Evolutionary conservation across 2,113 vertebrate genomes (phyloP).

Genomic region (Lasiurus borealis): DNA sequence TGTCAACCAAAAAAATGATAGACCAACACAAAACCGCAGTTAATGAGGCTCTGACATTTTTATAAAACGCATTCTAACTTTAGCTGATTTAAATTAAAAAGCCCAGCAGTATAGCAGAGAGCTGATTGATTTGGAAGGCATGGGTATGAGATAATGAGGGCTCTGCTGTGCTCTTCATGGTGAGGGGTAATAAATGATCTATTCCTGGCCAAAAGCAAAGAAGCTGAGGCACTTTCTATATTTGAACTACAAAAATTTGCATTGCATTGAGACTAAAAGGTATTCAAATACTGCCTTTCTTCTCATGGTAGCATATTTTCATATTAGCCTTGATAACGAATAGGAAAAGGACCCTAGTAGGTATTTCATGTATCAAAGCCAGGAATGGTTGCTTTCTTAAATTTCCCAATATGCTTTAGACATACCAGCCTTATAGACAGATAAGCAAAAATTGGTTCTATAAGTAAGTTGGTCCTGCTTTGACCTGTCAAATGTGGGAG

Average conservation of each 20-base stretch:
- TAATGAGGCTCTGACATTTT: conserved; percentile 56
- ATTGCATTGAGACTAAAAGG: conserved; percentile 34
- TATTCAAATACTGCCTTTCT: conserved; percentile 66
- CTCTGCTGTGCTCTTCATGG: conserved; percentile 28
- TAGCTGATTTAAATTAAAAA: conserved; percentile 74
- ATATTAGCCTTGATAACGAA: conserved; percentile 60
- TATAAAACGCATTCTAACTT: conserved; percentile 45
- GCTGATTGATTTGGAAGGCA: conserved; percentile 60
- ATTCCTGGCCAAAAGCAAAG: conserved; percentile 67
- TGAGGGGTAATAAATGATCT: conserved; percentile 66
- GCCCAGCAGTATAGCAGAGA: conserved; percentile 36
- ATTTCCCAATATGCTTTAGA: conserved; percentile 49
- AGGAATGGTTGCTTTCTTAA: conserved; percentile 69
- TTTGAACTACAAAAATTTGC: conserved; percentile 58
- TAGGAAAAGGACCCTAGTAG: conserved; percentile 38
- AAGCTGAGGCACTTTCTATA: background rate
- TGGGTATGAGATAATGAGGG: conserved; percentile 53
- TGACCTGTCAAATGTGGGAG: background rate
- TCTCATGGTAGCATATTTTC: conserved; percentile 56
- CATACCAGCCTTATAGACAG: conserved; percentile 1
- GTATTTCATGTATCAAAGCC: background rate
- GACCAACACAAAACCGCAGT: conserved; percentile 39
- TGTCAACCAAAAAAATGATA: conserved; percentile 57
- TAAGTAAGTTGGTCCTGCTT: conserved; percentile 12
- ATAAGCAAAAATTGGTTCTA: conserved; percentile 28